These are phyloP conservation scores for Apotomis capreana DNA, from an alignment of 2,888 invertebrate genomes.

Conservation along the genomic window DNA sequence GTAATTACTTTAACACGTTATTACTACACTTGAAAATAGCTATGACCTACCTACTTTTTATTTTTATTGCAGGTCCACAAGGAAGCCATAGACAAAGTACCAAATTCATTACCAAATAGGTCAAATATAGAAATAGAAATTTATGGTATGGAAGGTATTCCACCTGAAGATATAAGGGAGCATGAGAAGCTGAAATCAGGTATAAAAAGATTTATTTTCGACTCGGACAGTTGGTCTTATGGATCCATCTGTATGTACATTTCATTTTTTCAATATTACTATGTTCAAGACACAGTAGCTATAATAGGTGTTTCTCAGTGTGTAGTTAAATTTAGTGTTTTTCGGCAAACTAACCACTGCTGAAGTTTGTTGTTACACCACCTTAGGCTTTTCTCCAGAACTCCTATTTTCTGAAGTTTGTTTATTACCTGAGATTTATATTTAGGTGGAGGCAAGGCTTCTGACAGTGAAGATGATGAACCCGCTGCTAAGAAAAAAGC, in stretches of 20 bases:
- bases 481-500: slow-evolving; percentile 90
- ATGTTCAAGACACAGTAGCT: slow-evolving; percentile 67
- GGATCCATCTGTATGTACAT: slow-evolving; percentile 76
- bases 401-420: background rate
- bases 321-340: slow-evolving; percentile 65
- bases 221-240: slow-evolving; percentile 58
- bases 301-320: slow-evolving; percentile 70
- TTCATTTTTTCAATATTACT: slow-evolving; percentile 59
- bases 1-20: slow-evolving; percentile 33
- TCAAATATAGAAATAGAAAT: slow-evolving; percentile 99
- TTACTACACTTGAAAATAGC: slow-evolving; percentile 19
- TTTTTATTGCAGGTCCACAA: slow-evolving; percentile 93
- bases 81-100: slow-evolving; percentile 99
- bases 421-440: slow-evolving; percentile 44
- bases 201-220: slow-evolving; percentile 69
- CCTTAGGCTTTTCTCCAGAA: slow-evolving; percentile 21
- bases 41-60: slow-evolving; percentile 27
- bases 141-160: slow-evolving; percentile 99
- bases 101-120: slow-evolving; percentile 98
- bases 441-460: slow-evolving; percentile 86
- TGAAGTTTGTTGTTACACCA: slow-evolving; percentile 38
- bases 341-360: slow-evolving; percentile 46
- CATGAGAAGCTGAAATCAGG: slow-evolving; percentile 94
- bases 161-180: slow-evolving; percentile 95
- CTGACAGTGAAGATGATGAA: slow-evolving; percentile 93